Percentiles rank a stretch among this genome's conserved stretches.
Evolutionary conservation across 2,113 vertebrate species (phyloP).

Genomic region (Sciurus niger): DNA sequence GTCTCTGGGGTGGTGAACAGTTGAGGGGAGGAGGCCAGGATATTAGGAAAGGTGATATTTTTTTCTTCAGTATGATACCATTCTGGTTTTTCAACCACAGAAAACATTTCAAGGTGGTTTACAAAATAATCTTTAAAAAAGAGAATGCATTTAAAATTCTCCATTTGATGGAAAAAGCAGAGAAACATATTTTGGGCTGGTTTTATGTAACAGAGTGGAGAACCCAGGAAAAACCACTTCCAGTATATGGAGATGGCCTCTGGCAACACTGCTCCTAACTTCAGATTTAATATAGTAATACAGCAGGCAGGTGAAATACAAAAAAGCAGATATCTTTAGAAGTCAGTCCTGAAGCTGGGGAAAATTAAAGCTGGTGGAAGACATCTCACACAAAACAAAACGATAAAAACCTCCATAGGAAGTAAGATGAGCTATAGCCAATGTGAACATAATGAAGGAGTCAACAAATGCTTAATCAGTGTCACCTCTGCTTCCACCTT

Average conservation of each 20-base stretch:
- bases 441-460: not conserved
- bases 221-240: slow-evolving; percentile 6
- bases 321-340: slow-evolving; percentile 4
- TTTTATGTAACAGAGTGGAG: not conserved
- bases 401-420: not conserved
- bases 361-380: not conserved
- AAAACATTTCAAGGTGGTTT: slow-evolving; percentile 36
- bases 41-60: not conserved
- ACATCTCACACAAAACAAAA: not conserved
- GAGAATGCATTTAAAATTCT: not conserved
- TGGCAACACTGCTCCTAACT: not conserved
- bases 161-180: not conserved
- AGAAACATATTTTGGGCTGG: not conserved
- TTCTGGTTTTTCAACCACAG: not conserved
- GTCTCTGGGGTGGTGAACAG: not conserved
- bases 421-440: not conserved
- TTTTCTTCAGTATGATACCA: not conserved
- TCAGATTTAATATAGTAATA: slow-evolving; percentile 16
- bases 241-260: not conserved
- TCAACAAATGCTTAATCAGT: not conserved
- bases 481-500: too few relatives aligned
- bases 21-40: slow-evolving; percentile 27
- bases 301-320: not conserved
- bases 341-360: not conserved
- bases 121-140: not conserved